A percentile compares a stretch with the other conserved stretches of the same genome.
Evolutionary conservation across 2,797 vertebrate genomes (phyloP).

Genomic region (Poecilia velifera): DNA sequence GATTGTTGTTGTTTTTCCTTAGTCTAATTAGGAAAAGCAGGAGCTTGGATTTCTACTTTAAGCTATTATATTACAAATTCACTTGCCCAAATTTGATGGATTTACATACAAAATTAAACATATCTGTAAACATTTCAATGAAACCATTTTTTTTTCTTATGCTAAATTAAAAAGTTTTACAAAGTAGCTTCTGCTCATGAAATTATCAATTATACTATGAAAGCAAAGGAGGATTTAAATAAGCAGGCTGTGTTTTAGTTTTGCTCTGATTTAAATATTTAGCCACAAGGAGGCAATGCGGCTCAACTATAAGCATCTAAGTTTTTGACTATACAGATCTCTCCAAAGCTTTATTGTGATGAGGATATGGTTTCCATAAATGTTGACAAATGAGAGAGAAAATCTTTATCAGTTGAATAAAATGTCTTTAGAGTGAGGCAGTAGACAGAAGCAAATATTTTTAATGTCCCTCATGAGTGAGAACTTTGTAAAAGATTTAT

Average conservation of each 20-base stretch:
- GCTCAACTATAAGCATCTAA: background rate
- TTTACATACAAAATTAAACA: background rate
- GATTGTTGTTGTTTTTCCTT: background rate
- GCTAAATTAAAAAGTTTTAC: background rate
- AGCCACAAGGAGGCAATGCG: background rate
- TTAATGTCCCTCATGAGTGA: background rate
- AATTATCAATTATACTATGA: background rate
- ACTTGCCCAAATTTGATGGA: background rate
- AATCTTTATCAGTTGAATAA: background rate
- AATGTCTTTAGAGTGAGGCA: background rate
- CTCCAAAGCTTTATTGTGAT: background rate
- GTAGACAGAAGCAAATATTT: background rate
- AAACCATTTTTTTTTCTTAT: background rate
- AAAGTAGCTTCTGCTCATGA: background rate
- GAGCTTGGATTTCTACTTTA: background rate
- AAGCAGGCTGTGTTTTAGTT: background rate
- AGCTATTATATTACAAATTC: background rate
- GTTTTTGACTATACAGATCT: background rate
- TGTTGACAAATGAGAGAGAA: background rate
- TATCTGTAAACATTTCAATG: background rate
- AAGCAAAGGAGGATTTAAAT: background rate
- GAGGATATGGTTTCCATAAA: background rate
- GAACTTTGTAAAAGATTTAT: background rate
- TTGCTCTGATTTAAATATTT: background rate
- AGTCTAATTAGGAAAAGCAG: background rate